Conservation (phyloP, 2,797 vertebrate species). For the Helarctos malayanus region DNA sequence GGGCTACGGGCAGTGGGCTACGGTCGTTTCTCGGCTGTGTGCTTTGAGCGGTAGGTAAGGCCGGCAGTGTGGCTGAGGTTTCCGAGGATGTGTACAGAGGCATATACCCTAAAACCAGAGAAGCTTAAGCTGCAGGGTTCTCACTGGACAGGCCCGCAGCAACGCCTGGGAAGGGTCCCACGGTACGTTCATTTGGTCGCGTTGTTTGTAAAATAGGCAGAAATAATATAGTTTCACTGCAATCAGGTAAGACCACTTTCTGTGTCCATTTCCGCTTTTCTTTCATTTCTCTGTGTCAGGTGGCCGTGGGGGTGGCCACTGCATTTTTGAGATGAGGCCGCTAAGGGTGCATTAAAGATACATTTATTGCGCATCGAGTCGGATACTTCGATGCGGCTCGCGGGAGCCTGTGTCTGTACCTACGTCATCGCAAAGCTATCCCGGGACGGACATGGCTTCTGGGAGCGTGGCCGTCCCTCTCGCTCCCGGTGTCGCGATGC, state of each 20-base stretch:
- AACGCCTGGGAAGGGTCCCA: background rate
- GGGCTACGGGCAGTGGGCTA: fast-evolving
- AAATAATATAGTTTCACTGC: background rate
- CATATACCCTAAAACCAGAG: background rate
- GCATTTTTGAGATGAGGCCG: background rate
- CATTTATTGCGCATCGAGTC: background rate
- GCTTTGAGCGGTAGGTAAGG: background rate
- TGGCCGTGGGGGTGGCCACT: background rate
- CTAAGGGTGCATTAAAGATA: background rate
- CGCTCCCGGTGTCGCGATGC: background rate
- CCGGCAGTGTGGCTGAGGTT: background rate
- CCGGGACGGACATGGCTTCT: background rate
- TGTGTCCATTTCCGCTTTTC: background rate
- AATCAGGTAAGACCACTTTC: background rate
- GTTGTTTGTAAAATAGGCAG: background rate
- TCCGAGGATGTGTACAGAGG: background rate
- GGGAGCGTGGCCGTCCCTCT: background rate
- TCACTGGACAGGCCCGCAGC: background rate
- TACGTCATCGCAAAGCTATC: background rate
- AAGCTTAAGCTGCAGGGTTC: background rate
- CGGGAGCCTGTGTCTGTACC: background rate
- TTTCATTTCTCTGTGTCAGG: background rate
- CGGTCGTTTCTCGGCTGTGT: background rate
- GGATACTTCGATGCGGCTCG: background rate
- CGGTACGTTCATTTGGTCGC: background rate